Base-by-base conservation (phyloP, 1,140 invertebrate species). In the Drosophila kohkoa region DNA sequence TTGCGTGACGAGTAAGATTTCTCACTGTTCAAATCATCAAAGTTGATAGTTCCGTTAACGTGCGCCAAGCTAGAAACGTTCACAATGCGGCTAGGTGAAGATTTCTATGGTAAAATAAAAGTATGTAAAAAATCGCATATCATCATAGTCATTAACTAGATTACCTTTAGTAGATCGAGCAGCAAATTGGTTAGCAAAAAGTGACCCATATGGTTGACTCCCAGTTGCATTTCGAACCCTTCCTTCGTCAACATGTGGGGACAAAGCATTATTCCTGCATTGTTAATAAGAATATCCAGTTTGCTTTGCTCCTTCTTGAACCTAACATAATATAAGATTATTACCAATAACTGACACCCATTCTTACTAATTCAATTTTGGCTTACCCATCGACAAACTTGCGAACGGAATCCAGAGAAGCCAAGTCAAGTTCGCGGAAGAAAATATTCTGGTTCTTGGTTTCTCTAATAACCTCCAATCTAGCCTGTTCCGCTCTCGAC, bases 221-320 rank as follows among this genome's bases (percentile, higher is more conserved):
- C 97, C n/a, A 98, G 93, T 75, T 98, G 97, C 85, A 95, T 95
- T 93, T 99, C 98, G 82, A 98, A 96, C 8, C 97, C 97, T 91
- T 99, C 97, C 77, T 95, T 94, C 0, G 97, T 98, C 54, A 95
- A 81, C 60, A 88, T 81, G 11, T 94, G 94, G 1, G 96, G 95
- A 62, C 96, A 95, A 82, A 95, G 94, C 96, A 97, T 97, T 5
- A 97, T 95, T 1, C 96, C 97, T 7, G 97, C 98, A 93, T 99
- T 99, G 92, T 99, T 98, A 55, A 99, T 96, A 15, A 99, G 93
- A 41, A 98, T 94, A 93, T 99, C 94, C 6, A 99, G 90, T 35
- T 94, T 89, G 0, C 94, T 87, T 89, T 97, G 94, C 89, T 96
- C 96, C 86, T 91, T 71, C 91, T 95, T 95, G 78, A 95, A 95